These are phyloP conservation scores for Cottoperca gobio DNA, from an alignment of 2,797 vertebrate genomes.

Conservation along the genomic window DNA sequence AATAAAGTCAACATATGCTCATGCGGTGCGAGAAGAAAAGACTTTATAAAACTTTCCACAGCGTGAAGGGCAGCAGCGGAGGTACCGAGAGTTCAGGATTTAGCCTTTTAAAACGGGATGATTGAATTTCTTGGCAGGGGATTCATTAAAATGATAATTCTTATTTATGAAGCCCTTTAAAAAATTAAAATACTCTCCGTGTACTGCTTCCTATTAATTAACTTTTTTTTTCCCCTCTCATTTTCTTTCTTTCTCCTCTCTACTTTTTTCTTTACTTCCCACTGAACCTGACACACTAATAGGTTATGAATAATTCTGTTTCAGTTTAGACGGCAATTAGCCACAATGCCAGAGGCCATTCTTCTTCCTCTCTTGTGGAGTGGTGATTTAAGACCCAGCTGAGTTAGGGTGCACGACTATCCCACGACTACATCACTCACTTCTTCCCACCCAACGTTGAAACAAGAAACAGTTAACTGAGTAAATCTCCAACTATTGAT, in stretches of 20 bases:
- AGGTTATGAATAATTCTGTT: slow-evolving; percentile 90
- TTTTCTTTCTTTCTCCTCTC: slow-evolving; percentile 71
- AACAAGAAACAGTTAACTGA: slow-evolving; percentile 59
- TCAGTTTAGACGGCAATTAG: slow-evolving; percentile 86
- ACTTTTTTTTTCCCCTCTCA: slow-evolving; percentile 72
- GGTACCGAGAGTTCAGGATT: slow-evolving; percentile 67
- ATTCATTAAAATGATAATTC: slow-evolving; percentile 85
- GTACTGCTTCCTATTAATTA: slow-evolving; percentile 85
- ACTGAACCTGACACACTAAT: slow-evolving; percentile 86
- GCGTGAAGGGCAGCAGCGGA: slow-evolving; percentile 68
- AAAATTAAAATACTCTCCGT: slow-evolving; percentile 81
- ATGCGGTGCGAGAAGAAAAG: slow-evolving; percentile 32
- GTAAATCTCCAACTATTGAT: slow-evolving; percentile 56
- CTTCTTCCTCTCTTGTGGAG: slow-evolving; percentile 75
- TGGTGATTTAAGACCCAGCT: slow-evolving; percentile 75
- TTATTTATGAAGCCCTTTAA: slow-evolving; percentile 87
- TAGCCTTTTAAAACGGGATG: slow-evolving; percentile 75
- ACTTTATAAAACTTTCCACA: slow-evolving; percentile 59
- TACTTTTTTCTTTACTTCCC: slow-evolving; percentile 74
- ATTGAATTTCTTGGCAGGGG: slow-evolving; percentile 80
- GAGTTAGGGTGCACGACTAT: slow-evolving; percentile 58
- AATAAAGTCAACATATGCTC: slow-evolving; percentile 41
- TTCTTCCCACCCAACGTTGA: slow-evolving; percentile 35
- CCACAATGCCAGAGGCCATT: slow-evolving; percentile 82
- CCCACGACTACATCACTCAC: slow-evolving; percentile 55